Base-by-base conservation (phyloP, 2,888 invertebrate genomes). In the Julus scandinavius region DNA sequence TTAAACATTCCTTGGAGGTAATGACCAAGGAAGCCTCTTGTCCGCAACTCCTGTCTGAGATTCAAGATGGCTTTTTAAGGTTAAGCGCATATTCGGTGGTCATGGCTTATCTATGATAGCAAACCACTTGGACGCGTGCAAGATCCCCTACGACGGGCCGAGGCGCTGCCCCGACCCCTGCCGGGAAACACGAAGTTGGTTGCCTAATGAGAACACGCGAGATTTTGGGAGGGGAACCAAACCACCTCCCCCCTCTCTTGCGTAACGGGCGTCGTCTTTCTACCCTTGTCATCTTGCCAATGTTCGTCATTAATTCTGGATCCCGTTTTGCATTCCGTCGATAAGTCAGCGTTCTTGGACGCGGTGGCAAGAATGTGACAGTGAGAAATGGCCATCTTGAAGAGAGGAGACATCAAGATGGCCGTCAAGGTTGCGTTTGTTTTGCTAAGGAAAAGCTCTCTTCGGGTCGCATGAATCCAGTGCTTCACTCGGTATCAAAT, bases 211-310 rank as follows among this genome's bases (percentile, higher is more conserved):
- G 80, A 80, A 80, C 80, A 80, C 80, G 80, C 80, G 80, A 80
- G 80, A 72, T 20, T 17, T 63, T n/a, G 63, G 29, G 29, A 80
- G 80, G 80, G 80, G 29, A 80, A 80, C n/a, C n/a, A n/a, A n/a
- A n/a, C n/a, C n/a, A n/a, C n/a, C 13, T 80, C 80, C 80, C 80
- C 80, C 38, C 15, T 1, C 63, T 17, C 3, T n/a, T 17, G 80
- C 80, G 80, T 80, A 80, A 80, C 80, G 80, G 80, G 80, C 80
- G 13, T 80, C 80, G 20, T 80, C 80, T 80, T 80, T 80, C 38
- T 54, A 11, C 80, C 63, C 80, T 13, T 80, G 80, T 80, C 80
- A 80, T 80, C 80, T 80, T 20, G 80, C 80, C 80, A 80, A 80
- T 80, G 80, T 29, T 80, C 38, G 20, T 80, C 80, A 80, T 80